Percentiles rank a stretch among this genome's conserved stretches.
These are phyloP conservation scores for Drusus annulatus DNA, from an alignment of 1,140 invertebrate genomes.

Conservation along the genomic window DNA sequence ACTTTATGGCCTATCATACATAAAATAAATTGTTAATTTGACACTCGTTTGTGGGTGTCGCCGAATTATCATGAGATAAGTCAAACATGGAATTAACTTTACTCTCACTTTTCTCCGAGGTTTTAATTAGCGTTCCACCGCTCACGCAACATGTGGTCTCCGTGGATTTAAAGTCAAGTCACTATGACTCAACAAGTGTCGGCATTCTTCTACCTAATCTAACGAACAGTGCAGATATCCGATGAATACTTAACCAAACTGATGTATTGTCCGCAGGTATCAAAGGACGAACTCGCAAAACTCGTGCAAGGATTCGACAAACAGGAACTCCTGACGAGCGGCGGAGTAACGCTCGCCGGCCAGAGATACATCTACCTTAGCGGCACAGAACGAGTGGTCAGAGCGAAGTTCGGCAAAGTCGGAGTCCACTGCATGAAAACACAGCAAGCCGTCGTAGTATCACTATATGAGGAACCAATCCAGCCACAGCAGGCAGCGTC, in stretches of 20 bases:
- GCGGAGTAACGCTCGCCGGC: conserved; percentile 90
- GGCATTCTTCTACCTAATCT: not conserved
- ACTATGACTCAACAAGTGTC: too few relatives aligned
- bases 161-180: too few relatives aligned
- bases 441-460: conserved; percentile 92
- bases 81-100: too few relatives aligned
- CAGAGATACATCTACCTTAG: conserved; percentile 94
- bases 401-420: conserved; percentile 91
- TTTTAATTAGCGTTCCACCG: too few relatives aligned
- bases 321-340: conserved; percentile 86
- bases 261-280: conserved; percentile 78
- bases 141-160: too few relatives aligned
- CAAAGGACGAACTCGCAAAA: conserved; percentile 90
- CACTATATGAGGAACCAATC: conserved; percentile 94
- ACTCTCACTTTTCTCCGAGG: too few relatives aligned
- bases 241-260: too few relatives aligned
- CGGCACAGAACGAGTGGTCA: conserved; percentile 90
- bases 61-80: too few relatives aligned
- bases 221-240: too few relatives aligned
- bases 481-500: conserved; percentile 95
- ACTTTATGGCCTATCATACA: too few relatives aligned
- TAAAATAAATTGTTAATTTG: too few relatives aligned
- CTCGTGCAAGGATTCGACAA: conserved; percentile 90
- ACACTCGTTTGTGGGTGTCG: too few relatives aligned
- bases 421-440: conserved; percentile 96